These are phyloP conservation scores for Pseudochaenichthys georgianus DNA, from an alignment of 2,797 vertebrate genomes.

Conservation along the genomic window DNA sequence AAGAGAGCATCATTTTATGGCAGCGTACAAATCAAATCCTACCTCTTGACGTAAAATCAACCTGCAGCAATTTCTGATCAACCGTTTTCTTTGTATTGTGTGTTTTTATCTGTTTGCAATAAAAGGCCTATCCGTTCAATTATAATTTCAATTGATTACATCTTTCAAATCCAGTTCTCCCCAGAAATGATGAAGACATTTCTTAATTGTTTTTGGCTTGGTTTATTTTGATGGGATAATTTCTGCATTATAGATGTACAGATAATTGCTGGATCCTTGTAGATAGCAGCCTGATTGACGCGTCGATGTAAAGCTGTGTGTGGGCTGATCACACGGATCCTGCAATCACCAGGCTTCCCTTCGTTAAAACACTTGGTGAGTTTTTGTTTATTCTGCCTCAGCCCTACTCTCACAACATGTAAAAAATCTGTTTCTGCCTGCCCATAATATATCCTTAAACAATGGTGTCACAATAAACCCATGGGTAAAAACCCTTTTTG, in stretches of 20 bases:
- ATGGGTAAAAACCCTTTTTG: neutral
- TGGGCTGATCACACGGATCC: conserved; percentile 27
- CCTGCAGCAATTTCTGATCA: conserved; percentile 16
- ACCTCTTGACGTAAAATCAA: conserved; percentile 45
- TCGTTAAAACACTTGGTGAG: conserved; percentile 7
- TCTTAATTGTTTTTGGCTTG: neutral
- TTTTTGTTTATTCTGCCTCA: conserved; percentile 14
- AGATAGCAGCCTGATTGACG: conserved; percentile 32
- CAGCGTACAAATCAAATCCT: conserved; percentile 45
- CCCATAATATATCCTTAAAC: neutral
- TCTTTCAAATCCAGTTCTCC: neutral
- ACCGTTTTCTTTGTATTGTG: conserved; percentile 7
- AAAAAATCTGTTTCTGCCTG: fast-evolving
- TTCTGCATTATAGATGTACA: conserved; percentile 23
- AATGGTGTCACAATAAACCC: neutral
- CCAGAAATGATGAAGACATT: neutral
- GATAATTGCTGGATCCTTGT: conserved; percentile 25
- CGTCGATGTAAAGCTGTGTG: conserved; percentile 29
- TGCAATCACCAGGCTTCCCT: conserved; percentile 39
- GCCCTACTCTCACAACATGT: neutral
- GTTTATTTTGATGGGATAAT: conserved; percentile 25
- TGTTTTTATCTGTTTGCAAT: conserved; percentile 52
- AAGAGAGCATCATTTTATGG: conserved; percentile 6
- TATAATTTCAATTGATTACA: neutral
- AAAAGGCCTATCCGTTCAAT: conserved; percentile 33